A percentile compares a stretch with the other conserved stretches of the same genome.
Conservation (phyloP, 2,797 vertebrate species). For the Urophycis tenuis region DNA sequence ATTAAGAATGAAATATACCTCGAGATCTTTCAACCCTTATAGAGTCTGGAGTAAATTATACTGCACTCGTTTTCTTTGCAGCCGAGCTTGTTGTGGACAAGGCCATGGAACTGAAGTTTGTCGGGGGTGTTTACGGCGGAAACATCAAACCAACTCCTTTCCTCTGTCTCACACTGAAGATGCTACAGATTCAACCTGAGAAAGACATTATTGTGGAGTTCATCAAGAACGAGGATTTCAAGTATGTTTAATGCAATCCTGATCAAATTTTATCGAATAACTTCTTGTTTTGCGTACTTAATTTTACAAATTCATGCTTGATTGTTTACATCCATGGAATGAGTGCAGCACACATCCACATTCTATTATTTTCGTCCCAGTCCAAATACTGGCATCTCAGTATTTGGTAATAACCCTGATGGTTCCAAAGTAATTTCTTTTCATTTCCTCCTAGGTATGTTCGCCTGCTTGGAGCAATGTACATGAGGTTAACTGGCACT, state of each 20-base stretch:
- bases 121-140: conserved; percentile 91
- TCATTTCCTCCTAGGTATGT: conserved; percentile 76
- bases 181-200: conserved; percentile 97
- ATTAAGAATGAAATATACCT: not conserved
- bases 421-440: not conserved
- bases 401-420: too few species aligned
- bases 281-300: not conserved
- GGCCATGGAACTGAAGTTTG: conserved; percentile 93
- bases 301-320: too few species aligned
- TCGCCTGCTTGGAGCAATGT: conserved; percentile 87
- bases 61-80: conserved; percentile 33
- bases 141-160: conserved; percentile 98
- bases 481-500: conserved; percentile 94
- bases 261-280: not conserved
- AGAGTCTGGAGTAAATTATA: not conserved
- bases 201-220: conserved; percentile 99
- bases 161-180: conserved; percentile 91
- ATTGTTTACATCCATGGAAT: too few species aligned
- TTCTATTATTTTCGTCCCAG: too few species aligned
- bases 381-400: too few species aligned
- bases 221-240: conserved; percentile 98
- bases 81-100: conserved; percentile 97
- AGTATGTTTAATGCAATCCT: conserved; percentile 68
- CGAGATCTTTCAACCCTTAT: not conserved
- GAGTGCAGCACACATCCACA: too few species aligned